These are phyloP conservation scores for Lagria hirta DNA, from an alignment of 2,888 invertebrate species.

Conservation along the genomic window DNA sequence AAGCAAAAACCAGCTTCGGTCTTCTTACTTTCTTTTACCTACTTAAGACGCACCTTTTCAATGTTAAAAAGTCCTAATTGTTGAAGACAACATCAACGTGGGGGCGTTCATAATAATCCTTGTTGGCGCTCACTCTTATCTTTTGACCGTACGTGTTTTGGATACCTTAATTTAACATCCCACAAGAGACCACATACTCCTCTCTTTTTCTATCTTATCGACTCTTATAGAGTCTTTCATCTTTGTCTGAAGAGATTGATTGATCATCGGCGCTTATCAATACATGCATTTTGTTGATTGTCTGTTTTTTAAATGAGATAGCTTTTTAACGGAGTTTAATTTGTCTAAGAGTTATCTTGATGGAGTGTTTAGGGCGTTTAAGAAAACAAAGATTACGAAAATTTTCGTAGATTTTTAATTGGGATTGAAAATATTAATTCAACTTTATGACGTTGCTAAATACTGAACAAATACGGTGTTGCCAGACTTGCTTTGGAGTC, in stretches of 20 bases:
- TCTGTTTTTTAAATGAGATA: constrained; percentile 45
- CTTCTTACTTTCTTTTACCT: too few relatives aligned
- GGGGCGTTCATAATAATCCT: constrained; percentile 26
- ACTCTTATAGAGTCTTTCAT: constrained; percentile 4
- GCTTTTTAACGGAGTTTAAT: constrained; percentile 30
- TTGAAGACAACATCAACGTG: constrained; percentile 38
- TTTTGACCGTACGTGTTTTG: constrained; percentile 41
- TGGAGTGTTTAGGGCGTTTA: too few relatives aligned
- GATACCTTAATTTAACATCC: constrained; percentile 45
- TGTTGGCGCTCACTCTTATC: constrained; percentile 41
- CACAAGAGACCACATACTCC: constrained; percentile 27
- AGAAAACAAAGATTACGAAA: too few relatives aligned
- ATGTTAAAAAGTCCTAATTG: constrained; percentile 46
- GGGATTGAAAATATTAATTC: too few relatives aligned
- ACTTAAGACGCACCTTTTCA: too few relatives aligned
- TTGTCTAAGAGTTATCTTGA: too few relatives aligned
- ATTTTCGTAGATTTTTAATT: too few relatives aligned
- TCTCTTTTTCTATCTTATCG: constrained; percentile 12
- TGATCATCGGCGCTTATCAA: constrained; percentile 42
- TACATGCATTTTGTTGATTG: constrained; percentile 45
- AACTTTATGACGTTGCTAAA: too few relatives aligned
- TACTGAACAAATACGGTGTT: too few relatives aligned
- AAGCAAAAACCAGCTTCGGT: too few relatives aligned
- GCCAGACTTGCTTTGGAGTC: too few relatives aligned
- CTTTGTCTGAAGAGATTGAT: constrained; percentile 37